These are phyloP conservation scores for Struthio camelus DNA, from an alignment of 2,113 vertebrate genomes.

Conservation along the genomic window DNA sequence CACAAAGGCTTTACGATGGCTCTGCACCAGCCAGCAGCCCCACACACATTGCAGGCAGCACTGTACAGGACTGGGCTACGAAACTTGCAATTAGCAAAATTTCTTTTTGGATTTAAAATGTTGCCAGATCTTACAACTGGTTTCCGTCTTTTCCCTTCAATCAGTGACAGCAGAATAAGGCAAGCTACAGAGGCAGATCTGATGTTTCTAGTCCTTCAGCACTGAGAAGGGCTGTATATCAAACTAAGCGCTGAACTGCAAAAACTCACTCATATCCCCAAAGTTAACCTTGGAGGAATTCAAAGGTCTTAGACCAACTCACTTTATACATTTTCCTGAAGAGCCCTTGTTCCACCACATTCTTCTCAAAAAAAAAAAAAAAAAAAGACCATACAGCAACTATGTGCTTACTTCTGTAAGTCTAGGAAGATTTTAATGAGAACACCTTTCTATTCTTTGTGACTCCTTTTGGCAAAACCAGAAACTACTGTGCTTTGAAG, in stretches of 20 bases:
- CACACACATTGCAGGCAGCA: too few species aligned
- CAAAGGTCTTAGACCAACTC: background rate
- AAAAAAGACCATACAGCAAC: rapidly evolving
- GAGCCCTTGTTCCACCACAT: background rate
- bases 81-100: too few species aligned
- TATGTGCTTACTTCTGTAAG: rapidly evolving
- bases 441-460: background rate
- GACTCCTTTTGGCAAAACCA: background rate
- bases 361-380: background rate
- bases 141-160: too few species aligned
- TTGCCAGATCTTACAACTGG: background rate
- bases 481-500: background rate
- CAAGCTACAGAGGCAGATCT: too few species aligned
- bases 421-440: background rate
- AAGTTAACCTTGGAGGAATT: background rate
- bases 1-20: background rate
- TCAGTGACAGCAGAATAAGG: background rate
- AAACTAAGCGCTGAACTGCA: background rate
- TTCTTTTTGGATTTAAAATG: too few species aligned
- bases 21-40: background rate
- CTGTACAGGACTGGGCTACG: too few species aligned
- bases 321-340: background rate
- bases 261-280: background rate
- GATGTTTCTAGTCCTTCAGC: background rate
- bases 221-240: background rate